Percentiles rank a stretch among this genome's conserved stretches.
These are phyloP conservation scores for Apolygus lucorum DNA, from an alignment of 1,140 invertebrate genomes.

Conservation along the genomic window DNA sequence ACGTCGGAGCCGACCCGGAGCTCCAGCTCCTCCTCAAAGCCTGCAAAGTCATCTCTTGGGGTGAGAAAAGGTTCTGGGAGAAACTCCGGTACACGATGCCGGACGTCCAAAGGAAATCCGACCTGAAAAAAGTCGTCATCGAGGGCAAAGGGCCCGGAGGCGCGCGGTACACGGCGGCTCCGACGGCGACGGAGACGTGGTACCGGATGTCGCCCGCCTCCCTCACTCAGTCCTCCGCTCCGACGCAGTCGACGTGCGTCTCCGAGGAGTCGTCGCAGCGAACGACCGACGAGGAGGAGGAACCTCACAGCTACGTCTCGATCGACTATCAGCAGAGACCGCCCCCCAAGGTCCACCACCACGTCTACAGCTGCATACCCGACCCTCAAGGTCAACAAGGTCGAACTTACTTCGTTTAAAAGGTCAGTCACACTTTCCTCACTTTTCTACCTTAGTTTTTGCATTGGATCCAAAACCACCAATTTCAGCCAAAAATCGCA, in stretches of 20 bases:
- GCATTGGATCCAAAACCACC: no score
- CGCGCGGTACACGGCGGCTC: conserved; percentile 48
- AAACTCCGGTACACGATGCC: conserved; percentile 83
- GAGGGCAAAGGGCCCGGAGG: conserved; percentile 41
- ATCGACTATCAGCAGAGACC: conserved; percentile 37
- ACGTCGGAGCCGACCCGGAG: conserved; percentile 67
- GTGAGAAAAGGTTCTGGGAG: conserved; percentile 80
- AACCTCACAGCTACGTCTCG: conserved; percentile 42
- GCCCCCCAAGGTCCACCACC: conserved; percentile 42
- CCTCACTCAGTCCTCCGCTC: conserved; percentile 41
- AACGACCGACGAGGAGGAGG: conserved; percentile 49
- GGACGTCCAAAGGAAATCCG: conserved; percentile 44
- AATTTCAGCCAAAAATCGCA: no score
- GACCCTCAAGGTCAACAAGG: conserved; percentile 40
- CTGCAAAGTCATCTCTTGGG: conserved; percentile 75
- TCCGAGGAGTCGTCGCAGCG: conserved; percentile 50
- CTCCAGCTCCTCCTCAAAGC: conserved; percentile 71
- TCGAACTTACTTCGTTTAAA: conserved; percentile 36
- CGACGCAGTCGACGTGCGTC: conserved; percentile 54
- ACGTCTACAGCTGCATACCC: conserved; percentile 48
- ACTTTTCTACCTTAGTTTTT: no score
- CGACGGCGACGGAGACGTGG: conserved; percentile 45
- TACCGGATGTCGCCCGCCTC: conserved; percentile 39
- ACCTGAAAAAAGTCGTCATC: conserved; percentile 37
- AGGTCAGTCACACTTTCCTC: conserved; percentile 15